phyloP scores from a whole-genome alignment of 2,888 invertebrate species.

The Laspeyria flexula region DNA sequence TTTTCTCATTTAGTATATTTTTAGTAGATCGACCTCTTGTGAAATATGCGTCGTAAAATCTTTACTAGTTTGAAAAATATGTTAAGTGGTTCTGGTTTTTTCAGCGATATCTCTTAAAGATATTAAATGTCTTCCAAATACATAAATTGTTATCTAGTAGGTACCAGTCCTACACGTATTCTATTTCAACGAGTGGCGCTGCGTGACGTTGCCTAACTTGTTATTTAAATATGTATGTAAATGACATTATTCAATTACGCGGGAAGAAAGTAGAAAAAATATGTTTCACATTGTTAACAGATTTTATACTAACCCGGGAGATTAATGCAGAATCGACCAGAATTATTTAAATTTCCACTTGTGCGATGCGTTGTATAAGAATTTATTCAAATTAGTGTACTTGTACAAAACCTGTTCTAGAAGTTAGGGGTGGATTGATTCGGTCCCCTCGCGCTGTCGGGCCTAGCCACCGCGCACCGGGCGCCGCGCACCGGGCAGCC shows the following conservation, averaged over 20 bases:
- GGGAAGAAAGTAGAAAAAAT: constrained; percentile 33
- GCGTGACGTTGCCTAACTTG: background rate
- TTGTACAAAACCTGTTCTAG: constrained; percentile 70
- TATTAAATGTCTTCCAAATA: constrained; percentile 9
- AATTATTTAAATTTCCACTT: constrained; percentile 50
- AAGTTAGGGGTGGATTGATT: constrained; percentile 47
- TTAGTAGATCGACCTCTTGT: constrained; percentile 2
- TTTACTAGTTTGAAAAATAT: constrained; percentile 4
- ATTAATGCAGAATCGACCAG: constrained; percentile 40
- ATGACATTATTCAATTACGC: constrained; percentile 29
- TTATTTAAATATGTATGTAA: constrained; percentile 28
- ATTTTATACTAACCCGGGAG: constrained; percentile 36
- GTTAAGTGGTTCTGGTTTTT: constrained; percentile 4
- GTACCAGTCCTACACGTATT: background rate
- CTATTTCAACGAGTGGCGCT: background rate
- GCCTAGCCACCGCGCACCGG: background rate
- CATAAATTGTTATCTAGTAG: constrained; percentile 9
- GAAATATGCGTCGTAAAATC: constrained; percentile 5
- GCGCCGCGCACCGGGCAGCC: constrained; percentile 11
- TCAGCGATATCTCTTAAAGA: background rate
- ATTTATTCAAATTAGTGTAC: constrained; percentile 79
- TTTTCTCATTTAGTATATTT: constrained; percentile 3
- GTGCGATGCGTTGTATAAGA: constrained; percentile 52
- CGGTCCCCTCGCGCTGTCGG: constrained; percentile 47
- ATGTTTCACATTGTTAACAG: constrained; percentile 46